Percentiles rank a stretch among this genome's conserved stretches.
These are phyloP conservation scores for Spilogale gracilis DNA, from an alignment of 2,113 vertebrate genomes.

Conservation along the genomic window DNA sequence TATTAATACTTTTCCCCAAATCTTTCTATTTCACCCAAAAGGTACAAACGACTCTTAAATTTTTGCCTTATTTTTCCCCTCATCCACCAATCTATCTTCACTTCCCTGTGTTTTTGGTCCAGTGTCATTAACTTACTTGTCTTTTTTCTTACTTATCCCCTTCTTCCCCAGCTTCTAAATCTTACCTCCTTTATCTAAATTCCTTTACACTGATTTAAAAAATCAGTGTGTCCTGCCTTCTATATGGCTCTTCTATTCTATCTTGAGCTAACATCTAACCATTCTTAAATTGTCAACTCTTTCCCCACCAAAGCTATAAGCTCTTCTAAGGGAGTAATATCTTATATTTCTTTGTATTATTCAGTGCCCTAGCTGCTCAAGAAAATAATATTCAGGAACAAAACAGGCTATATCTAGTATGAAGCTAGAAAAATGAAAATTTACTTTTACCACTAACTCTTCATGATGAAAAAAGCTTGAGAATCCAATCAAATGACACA, in stretches of 20 bases:
- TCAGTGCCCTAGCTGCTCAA: slow-evolving; percentile 5
- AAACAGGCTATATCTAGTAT: neutral
- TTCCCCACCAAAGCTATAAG: neutral
- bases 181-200: slow-evolving; percentile 36
- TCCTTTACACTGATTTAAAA: slow-evolving; percentile 19
- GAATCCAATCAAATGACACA: slow-evolving; percentile 33
- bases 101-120: slow-evolving; percentile 29
- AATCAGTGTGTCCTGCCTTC: slow-evolving; percentile 1
- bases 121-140: neutral
- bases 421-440: slow-evolving; percentile 50
- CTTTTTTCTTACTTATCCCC: neutral
- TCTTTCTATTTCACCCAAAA: slow-evolving; percentile 41
- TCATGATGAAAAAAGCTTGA: slow-evolving; percentile 26
- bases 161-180: neutral
- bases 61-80: slow-evolving; percentile 38
- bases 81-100: neutral
- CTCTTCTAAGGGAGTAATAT: neutral
- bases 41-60: slow-evolving; percentile 1
- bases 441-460: slow-evolving; percentile 46
- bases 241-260: neutral
- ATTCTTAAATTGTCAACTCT: slow-evolving; percentile 1
- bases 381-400: slow-evolving; percentile 32
- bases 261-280: slow-evolving; percentile 7
- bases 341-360: slow-evolving; percentile 39
- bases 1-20: slow-evolving; percentile 4